Evolutionary conservation across 2,797 vertebrate species (phyloP), one percentile per base, ranked within the genome.

Genomic region (Thaleichthys pacificus): DNA sequence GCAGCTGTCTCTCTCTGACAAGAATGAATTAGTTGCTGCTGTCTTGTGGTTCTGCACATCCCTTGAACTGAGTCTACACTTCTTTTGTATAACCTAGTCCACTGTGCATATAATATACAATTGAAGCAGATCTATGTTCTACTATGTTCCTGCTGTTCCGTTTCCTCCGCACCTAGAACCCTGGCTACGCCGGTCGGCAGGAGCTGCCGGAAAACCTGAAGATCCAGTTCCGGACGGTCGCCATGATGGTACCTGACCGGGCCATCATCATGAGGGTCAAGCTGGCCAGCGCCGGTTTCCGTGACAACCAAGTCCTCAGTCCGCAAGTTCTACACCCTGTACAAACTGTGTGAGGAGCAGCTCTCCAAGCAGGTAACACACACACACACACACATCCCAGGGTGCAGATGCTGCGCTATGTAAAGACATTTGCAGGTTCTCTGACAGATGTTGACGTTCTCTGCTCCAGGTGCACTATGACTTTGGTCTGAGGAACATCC

Each of bases 211-310:
- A 96, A 81, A 96, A 96, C 81, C 90, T 96, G 71, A 96, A 96
- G 86, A 90, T 96, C 66, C 94, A 95, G 87, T 96, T 96, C 70
- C 92, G 94, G 11, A 95, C 93, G 0, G 95, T 96, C 12, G 93
- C 95, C 80, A 96, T 95, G 95, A 96, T 95, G 95, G 95, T 96
- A 32, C 95, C 95, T 0, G 95, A 96, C 83, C 87, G 94, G 26
- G 93, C 94, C 76, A 95, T 96, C 82, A 95, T 95, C 81, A 96
- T 96, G 94, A 93, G 94, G 82, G 95, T 96, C 49, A 96, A 96
- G 78, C 89, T 96, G 77, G 95, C 95, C 71, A 95, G 94, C 62
- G 94, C 94, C 60, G 95, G 95, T 78, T 96, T 95, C 80, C 89
- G 92, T 72, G 94, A 95, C 84, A 96, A 95, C 90, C 93, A 93